Evolutionary conservation across 1,140 invertebrate species (phyloP).

Genomic region (Eupeodes corollae): DNA sequence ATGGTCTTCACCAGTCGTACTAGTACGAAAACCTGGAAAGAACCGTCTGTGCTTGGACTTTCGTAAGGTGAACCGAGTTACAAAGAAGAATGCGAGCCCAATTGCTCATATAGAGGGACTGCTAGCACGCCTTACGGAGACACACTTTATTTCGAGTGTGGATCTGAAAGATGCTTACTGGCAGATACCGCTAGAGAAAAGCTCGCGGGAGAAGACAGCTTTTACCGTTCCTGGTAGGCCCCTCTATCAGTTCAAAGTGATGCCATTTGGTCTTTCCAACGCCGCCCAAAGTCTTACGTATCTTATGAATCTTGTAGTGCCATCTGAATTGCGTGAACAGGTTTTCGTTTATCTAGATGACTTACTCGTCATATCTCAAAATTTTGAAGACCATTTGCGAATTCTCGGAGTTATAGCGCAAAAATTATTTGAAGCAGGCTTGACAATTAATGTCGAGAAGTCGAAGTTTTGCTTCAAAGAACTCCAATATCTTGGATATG

Average conservation of each 20-base stretch:
- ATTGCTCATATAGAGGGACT: constrained; percentile 14
- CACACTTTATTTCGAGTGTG: constrained; percentile 14
- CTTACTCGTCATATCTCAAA: background rate
- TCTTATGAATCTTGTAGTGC: constrained; percentile 1
- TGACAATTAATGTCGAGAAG: constrained; percentile 1
- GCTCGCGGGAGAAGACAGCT: constrained; percentile 33
- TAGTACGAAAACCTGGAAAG: constrained; percentile 20
- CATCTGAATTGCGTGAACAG: background rate
- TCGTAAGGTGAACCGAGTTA: constrained; percentile 20
- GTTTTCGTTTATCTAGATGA: constrained; percentile 7
- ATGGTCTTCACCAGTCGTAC: too few relatives aligned
- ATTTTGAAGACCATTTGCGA: constrained; percentile 4
- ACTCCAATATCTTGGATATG: background rate
- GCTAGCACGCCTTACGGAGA: constrained; percentile 8
- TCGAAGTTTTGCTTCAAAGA: background rate
- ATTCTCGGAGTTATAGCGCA: background rate
- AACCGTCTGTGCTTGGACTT: too few relatives aligned
- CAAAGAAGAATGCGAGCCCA: constrained; percentile 21
- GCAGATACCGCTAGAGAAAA: constrained; percentile 13
- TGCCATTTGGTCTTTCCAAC: too few relatives aligned
- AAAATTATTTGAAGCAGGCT: too few relatives aligned
- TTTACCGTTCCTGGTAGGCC: constrained; percentile 19
- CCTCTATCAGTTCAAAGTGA: constrained; percentile 2
- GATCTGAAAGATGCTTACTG: too few relatives aligned
- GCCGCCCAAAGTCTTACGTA: background rate